Percentiles rank a stretch among this genome's conserved stretches.
These are phyloP conservation scores for Ferrisia virgata DNA, from an alignment of 2,888 invertebrate genomes.

Conservation along the genomic window DNA sequence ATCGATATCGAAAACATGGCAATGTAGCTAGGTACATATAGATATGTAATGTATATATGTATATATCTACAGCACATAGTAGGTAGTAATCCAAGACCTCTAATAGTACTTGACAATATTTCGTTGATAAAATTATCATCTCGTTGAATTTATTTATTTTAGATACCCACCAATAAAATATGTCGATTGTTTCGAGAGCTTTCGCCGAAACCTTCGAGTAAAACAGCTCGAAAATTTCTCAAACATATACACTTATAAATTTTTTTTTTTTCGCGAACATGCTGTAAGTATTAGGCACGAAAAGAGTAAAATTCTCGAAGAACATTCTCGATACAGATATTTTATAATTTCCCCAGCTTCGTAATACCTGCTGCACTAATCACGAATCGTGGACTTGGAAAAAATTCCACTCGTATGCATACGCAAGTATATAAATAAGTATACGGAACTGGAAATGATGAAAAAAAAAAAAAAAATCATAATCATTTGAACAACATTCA, in stretches of 20 bases:
- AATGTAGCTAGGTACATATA: too few relatives aligned
- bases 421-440: too few relatives aligned
- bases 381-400: background rate
- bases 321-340: background rate
- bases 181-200: background rate
- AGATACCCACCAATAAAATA: background rate
- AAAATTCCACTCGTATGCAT: background rate
- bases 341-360: background rate
- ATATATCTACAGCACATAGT: too few relatives aligned
- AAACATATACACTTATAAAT: too few relatives aligned
- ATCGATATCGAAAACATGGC: background rate
- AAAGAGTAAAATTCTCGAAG: background rate
- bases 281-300: too few relatives aligned
- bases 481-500: background rate
- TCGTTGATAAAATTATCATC: background rate
- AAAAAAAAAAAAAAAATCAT: background rate
- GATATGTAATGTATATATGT: too few relatives aligned
- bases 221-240: background rate
- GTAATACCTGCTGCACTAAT: too few relatives aligned
- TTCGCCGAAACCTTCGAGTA: background rate
- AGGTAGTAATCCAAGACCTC: background rate
- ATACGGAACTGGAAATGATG: background rate
- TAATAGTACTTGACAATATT: background rate
- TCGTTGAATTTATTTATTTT: slow-evolving; percentile 4
- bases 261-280: background rate